Percentiles rank a stretch among this genome's conserved stretches.
Evolutionary conservation across 1,140 invertebrate genomes (phyloP).

Genomic region (Mesaphorura yosii): DNA sequence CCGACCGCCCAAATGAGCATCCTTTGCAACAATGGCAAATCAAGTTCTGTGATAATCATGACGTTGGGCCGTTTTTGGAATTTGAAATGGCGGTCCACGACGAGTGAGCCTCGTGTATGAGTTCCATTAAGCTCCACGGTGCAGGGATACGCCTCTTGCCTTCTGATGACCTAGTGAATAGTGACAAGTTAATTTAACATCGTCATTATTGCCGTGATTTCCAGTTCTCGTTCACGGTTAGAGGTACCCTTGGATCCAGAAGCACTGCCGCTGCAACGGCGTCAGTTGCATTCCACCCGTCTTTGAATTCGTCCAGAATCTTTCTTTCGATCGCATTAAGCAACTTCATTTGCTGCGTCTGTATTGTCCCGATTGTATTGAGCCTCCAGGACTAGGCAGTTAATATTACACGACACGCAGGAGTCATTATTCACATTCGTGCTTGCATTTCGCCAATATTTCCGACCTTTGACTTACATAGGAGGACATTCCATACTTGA

Average conservation of each 20-base stretch:
- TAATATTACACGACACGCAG: too few relatives aligned
- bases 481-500: conserved; percentile 14
- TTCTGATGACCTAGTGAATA: conserved; percentile 8
- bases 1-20: conserved; percentile 35
- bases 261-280: conserved; percentile 43
- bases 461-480: conserved; percentile 17
- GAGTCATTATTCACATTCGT: background rate
- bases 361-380: conserved; percentile 38
- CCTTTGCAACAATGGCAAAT: conserved; percentile 41
- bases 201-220: too few relatives aligned
- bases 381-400: conserved; percentile 45
- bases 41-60: conserved; percentile 41
- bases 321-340: conserved; percentile 44
- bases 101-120: conserved; percentile 47
- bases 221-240: too few relatives aligned
- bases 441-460: background rate
- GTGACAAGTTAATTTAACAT: background rate
- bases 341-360: conserved; percentile 39
- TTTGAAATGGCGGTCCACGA: conserved; percentile 42
- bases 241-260: conserved; percentile 32
- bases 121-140: conserved; percentile 45
- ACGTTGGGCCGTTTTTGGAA: conserved; percentile 39
- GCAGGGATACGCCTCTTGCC: conserved; percentile 16
- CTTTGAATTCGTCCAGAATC: conserved; percentile 33
- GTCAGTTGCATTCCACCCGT: conserved; percentile 44